Base-by-base conservation (phyloP, 1,140 invertebrate genomes). In the Drosophila leontia region DNA sequence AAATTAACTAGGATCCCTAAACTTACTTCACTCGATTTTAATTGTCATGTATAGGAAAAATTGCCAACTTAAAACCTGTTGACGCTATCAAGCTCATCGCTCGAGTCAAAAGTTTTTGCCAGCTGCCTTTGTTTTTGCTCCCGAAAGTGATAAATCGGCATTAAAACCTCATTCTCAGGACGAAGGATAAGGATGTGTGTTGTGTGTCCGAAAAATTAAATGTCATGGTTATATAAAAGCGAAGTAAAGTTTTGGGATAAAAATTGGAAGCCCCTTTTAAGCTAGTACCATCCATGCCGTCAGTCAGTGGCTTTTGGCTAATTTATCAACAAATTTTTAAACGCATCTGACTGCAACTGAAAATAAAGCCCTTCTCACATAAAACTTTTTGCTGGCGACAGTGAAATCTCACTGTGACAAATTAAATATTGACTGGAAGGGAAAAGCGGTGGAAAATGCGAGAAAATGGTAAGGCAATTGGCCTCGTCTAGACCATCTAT, bases 291-390 rank as follows among this genome's bases (percentile, higher is more conserved):
- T 7, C 50, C 44, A 9, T 19, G 51, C 69, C 69, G 61, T 80
- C 80, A 76, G 60, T 42, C 42, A 26, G 42, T 78, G 64, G 53
- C 78, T 75, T 78, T 83, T 1, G 64, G 83, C 77, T 86, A 86
- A 86, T 86, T 87, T 82, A 87, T 87, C 83, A 87, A 57, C 70
- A 86, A 86, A 85, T 85, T 85, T 70, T 70, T 86, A 75, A 85
- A 63, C 61, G 80, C 80, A 55, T 65, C 56, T 48, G 35, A 75
- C 71, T 59, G 64, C 57, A 61, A 69, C 72, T 56, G 56, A 50
- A 70, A 37, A 23, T 39, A 68, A 41, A 62, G 57, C 32, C 32
- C 56, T 12, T 29, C 15, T 29, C 15, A 7, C 51, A 53, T 26
- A 55, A 19, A 63, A 61, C 45, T 47, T 75, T 47, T 35, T 29